Base-by-base conservation (phyloP, 2,797 vertebrate genomes). In the Miichthys miiuy region DNA sequence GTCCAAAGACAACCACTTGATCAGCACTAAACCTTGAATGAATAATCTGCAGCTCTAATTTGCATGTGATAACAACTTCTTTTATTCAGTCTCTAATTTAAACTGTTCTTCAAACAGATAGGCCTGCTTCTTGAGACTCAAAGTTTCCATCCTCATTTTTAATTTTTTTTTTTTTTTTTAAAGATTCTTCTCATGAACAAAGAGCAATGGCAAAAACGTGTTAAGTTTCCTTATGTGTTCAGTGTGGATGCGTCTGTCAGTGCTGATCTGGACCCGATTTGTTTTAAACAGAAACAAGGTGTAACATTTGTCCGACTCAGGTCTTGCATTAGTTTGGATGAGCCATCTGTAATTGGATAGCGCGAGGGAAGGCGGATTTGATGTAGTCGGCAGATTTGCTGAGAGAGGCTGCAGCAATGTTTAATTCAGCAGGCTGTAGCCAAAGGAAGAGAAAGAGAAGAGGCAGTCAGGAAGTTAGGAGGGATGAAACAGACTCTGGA, bases 301-400 rank as follows among this genome's bases (percentile, higher is more conserved):
- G 84, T 88, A 90, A 91, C 88, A 92, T 92, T 92, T 91, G 87
- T 94, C 86, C 67, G 46, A 87, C 83, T 90, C 80, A 34, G 89
- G 81, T 88, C 75, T 79, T 69, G 90, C 90, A 91, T 90, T 90
- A 88, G 89, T 88, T 87, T 80, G 87, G 81, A 91, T 90, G 88
- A 93, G 91, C 85, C 89, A 79, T 87, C 84, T 82, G 91, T 95
- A 95, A 95, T 94, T 93, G 91, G 91, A 93, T 89, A 88, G 90
- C 89, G 86, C 78, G 62, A 83, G 69, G 75, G 82, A 54, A 87
- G 81, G 86, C 85, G 75, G 85, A 93, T 94, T 89, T 93, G 89
- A 94, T 93, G 89, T 89, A 88, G 86, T 80, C 72, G 65, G 82
- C 90, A 88, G 91, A 92, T 93, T 90, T 77, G 73, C 77, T 25